Conservation (phyloP, 1,140 invertebrate genomes). For the Plectrocnemia conspersa region DNA sequence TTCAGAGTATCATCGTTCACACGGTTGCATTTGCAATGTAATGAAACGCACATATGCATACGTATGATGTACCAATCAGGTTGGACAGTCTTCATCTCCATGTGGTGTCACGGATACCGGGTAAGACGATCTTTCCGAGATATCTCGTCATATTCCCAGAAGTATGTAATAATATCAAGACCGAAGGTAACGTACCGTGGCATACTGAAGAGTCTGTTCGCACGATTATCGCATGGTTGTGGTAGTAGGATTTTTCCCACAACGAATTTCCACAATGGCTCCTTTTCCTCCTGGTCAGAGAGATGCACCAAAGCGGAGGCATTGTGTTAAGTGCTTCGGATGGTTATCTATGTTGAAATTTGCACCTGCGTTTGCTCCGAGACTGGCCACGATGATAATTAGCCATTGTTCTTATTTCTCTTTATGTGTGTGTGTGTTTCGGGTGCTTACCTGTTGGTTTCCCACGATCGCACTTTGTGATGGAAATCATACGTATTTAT, state of each 20-base stretch:
- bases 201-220: slow-evolving; percentile 23
- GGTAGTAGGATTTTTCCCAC: slow-evolving; percentile 28
- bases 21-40: not conserved
- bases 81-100: not conserved
- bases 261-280: not conserved
- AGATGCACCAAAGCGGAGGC: slow-evolving; percentile 1
- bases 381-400: slow-evolving; percentile 16
- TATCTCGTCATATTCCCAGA: slow-evolving; percentile 17
- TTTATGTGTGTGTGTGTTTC: not conserved
- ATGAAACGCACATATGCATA: no score
- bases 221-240: slow-evolving; percentile 26
- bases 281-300: slow-evolving; percentile 5
- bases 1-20: not conserved
- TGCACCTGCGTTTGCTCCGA: slow-evolving; percentile 20
- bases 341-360: slow-evolving; percentile 22
- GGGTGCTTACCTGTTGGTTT: not conserved
- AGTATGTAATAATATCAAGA: slow-evolving; percentile 15
- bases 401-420: slow-evolving; percentile 7
- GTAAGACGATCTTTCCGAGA: not conserved
- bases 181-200: slow-evolving; percentile 27
- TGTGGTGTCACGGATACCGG: not conserved
- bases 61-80: not conserved
- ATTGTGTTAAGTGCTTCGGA: slow-evolving; percentile 21
- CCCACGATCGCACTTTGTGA: no score
- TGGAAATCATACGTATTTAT: no score